These are phyloP conservation scores for Nycticebus coucang DNA, from an alignment of 2,113 vertebrate genomes.

Conservation along the genomic window DNA sequence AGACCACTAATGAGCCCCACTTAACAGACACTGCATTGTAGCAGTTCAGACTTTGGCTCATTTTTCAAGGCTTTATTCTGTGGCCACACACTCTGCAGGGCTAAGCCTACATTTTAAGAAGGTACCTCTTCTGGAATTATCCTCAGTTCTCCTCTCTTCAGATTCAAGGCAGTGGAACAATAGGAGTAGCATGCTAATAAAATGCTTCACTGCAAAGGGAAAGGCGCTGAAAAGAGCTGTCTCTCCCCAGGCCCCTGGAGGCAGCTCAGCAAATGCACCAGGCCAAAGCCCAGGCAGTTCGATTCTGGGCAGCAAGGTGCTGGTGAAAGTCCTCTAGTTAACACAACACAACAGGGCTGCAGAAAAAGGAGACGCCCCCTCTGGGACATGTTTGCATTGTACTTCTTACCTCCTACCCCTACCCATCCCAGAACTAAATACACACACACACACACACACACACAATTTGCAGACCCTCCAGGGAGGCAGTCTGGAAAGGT, in stretches of 20 bases:
- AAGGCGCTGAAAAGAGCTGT: background rate
- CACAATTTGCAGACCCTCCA: background rate
- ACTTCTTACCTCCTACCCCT: background rate
- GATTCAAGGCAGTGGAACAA: background rate
- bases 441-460: background rate
- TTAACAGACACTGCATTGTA: background rate
- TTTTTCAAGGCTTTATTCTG: background rate
- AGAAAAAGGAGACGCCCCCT: background rate
- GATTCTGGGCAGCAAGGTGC: background rate
- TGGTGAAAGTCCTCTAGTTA: background rate
- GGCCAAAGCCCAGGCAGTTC: background rate
- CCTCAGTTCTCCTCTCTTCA: background rate
- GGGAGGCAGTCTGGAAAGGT: background rate
- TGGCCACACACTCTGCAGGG: conserved; percentile 41
- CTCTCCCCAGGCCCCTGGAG: background rate
- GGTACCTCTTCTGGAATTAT: background rate
- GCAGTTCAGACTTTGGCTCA: background rate
- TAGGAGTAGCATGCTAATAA: background rate
- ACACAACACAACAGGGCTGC: background rate
- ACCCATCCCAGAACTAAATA: no score
- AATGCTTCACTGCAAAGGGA: background rate
- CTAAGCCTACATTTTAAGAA: background rate
- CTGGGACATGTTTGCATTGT: background rate
- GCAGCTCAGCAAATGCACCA: background rate
- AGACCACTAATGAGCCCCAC: background rate